These are phyloP conservation scores for Leucopternis melanops DNA, from an alignment of 2,113 vertebrate species.

Conservation along the genomic window DNA sequence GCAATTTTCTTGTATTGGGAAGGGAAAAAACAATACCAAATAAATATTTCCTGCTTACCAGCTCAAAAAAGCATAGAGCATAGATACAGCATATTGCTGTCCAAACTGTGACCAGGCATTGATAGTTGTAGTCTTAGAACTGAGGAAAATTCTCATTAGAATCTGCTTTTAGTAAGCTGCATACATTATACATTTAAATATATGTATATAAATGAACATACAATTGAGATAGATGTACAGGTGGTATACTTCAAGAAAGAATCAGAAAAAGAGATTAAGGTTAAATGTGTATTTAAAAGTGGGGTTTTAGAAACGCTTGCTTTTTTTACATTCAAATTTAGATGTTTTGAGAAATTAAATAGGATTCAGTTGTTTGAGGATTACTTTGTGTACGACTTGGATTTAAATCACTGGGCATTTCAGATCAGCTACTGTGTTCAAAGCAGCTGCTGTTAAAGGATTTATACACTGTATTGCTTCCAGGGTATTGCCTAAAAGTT, in stretches of 20 bases:
- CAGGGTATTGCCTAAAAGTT: too few species aligned
- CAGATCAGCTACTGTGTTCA: constrained; percentile 37
- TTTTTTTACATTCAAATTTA: constrained; percentile 35
- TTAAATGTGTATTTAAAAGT: constrained; percentile 15
- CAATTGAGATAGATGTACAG: not conserved
- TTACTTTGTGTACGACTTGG: constrained; percentile 54
- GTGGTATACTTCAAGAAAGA: not conserved
- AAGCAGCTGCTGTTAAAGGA: not conserved
- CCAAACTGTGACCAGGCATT: not conserved
- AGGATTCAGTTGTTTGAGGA: constrained; percentile 55
- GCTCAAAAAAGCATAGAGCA: not conserved
- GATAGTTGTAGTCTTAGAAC: not conserved
- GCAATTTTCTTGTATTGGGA: not conserved
- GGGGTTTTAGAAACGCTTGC: not conserved
- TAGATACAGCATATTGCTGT: not conserved
- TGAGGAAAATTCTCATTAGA: not conserved
- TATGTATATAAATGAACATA: constrained; percentile 1
- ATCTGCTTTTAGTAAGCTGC: not conserved
- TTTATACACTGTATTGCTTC: constrained; percentile 7
- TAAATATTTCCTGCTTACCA: not conserved
- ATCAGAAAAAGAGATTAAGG: constrained; percentile 33
- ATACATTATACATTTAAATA: not conserved
- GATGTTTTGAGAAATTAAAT: constrained; percentile 55
- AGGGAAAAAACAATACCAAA: not conserved
- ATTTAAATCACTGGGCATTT: constrained; percentile 55